These are phyloP conservation scores for Oreochromis niloticus DNA, from an alignment of 2,113 vertebrate species.

Conservation along the genomic window DNA sequence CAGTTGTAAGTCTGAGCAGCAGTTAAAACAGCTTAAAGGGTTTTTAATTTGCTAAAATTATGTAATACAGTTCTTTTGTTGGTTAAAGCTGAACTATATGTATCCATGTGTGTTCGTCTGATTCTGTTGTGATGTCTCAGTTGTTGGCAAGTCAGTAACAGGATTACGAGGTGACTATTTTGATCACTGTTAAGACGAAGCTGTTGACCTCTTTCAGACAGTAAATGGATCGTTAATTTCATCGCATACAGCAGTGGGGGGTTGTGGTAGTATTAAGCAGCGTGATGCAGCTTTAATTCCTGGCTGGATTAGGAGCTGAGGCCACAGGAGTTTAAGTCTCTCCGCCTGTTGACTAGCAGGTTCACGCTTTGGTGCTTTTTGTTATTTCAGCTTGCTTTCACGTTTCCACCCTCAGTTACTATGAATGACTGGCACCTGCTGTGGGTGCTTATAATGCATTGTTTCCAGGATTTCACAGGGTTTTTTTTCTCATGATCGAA, in stretches of 20 bases:
- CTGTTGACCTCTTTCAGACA: background rate
- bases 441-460: background rate
- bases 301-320: constrained; percentile 28
- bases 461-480: background rate
- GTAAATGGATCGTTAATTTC: background rate
- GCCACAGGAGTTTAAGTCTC: background rate
- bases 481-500: background rate
- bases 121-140: background rate
- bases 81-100: background rate
- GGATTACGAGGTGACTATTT: background rate
- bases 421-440: too few species aligned
- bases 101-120: background rate
- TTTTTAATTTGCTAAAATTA: background rate
- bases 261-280: background rate
- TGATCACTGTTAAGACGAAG: background rate
- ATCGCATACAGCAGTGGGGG: background rate
- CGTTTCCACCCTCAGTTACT: background rate
- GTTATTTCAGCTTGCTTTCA: background rate
- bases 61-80: background rate
- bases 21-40: background rate
- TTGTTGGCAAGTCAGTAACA: background rate
- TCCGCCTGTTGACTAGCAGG: background rate
- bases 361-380: background rate
- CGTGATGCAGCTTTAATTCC: constrained; percentile 29
- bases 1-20: background rate